A percentile compares a stretch with the other conserved stretches of the same genome.
Conservation (phyloP, 2,113 vertebrate species). For the Poeciliopsis prolifica region DNA sequence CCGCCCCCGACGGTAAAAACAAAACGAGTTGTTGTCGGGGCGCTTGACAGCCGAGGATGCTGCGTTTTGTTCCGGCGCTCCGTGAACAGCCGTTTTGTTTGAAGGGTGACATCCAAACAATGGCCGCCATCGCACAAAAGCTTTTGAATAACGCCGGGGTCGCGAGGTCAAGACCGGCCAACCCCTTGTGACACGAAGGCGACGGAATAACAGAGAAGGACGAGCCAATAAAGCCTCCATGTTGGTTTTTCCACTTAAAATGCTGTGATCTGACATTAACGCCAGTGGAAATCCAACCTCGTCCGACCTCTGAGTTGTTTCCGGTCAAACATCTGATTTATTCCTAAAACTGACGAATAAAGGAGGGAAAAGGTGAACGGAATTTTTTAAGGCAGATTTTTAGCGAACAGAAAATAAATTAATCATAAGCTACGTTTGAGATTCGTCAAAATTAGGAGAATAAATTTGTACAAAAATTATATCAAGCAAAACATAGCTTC, state of each 20-base stretch:
- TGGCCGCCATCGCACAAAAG: conserved; percentile 19
- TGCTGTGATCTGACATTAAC: conserved; percentile 15
- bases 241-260: conserved; percentile 34
- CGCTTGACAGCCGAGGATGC: conserved; percentile 68
- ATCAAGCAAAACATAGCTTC: no score
- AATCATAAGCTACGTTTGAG: no score
- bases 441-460: no score
- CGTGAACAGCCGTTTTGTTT: conserved; percentile 70
- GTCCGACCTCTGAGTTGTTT: not conserved
- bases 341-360: not conserved
- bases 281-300: not conserved
- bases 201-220: conserved; percentile 10
- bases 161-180: conserved; percentile 60
- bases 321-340: not conserved
- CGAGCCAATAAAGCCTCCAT: conserved; percentile 15
- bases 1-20: conserved; percentile 26
- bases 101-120: conserved; percentile 70
- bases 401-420: no score
- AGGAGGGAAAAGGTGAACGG: no score
- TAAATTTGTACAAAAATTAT: no score
- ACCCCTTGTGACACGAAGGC: conserved; percentile 56
- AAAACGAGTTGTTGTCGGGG: conserved; percentile 47
- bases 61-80: conserved; percentile 65
- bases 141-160: conserved; percentile 57
- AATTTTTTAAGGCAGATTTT: no score